phyloP scores from a whole-genome alignment of 2,113 vertebrate species.

The Calyptomena viridis region DNA sequence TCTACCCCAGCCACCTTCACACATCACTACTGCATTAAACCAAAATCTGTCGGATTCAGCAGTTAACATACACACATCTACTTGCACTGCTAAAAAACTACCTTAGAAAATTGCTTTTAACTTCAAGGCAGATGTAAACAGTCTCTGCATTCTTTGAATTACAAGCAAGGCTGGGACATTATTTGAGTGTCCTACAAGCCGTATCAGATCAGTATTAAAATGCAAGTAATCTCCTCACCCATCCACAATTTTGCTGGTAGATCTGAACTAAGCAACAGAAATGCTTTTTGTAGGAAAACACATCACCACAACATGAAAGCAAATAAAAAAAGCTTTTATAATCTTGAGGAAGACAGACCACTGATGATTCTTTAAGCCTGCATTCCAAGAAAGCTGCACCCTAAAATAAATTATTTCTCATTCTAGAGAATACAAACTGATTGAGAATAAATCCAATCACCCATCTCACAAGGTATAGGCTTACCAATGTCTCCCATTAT shows the following conservation, averaged over 20 bases:
- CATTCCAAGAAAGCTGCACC: neutral
- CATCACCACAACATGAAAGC: neutral
- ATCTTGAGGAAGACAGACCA: neutral
- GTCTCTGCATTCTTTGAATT: neutral
- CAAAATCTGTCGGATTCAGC: neutral
- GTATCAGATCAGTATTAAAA: neutral
- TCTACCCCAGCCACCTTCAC: neutral
- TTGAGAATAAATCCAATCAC: neutral
- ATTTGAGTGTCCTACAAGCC: neutral
- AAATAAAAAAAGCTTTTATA: neutral
- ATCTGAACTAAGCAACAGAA: neutral
- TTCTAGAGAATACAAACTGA: slow-evolving; percentile 10
- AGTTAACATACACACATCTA: neutral
- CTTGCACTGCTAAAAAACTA: neutral
- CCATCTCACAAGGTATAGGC: neutral
- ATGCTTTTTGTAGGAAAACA: neutral
- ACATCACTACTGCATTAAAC: neutral
- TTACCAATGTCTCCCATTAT: neutral
- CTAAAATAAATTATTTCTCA: slow-evolving; percentile 15
- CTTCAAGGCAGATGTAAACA: neutral
- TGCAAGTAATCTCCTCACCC: neutral
- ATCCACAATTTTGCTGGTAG: neutral
- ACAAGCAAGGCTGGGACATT: neutral
- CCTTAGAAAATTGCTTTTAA: neutral
- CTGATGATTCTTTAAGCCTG: neutral